Conservation (phyloP, 2,888 invertebrate genomes). For the Leucozona laternaria region DNA sequence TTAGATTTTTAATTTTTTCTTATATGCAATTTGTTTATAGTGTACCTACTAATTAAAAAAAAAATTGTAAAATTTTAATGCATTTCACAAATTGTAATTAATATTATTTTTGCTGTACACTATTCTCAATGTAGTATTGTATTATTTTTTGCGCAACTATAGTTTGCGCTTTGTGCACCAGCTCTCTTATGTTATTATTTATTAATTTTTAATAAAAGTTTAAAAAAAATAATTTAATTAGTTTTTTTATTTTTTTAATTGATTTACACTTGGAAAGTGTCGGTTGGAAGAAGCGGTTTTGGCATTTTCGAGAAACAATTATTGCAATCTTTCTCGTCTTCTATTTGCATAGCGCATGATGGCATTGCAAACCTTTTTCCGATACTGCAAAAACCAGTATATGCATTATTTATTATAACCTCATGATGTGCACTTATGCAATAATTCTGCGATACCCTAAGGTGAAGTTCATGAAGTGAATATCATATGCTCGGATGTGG, state of each 20-base stretch:
- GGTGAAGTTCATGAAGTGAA: slow-evolving; percentile 29
- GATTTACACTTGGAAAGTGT: neutral
- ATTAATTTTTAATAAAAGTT: slow-evolving; percentile 71
- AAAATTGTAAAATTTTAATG: slow-evolving; percentile 10
- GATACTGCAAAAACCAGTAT: neutral
- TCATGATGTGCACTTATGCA: neutral
- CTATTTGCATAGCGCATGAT: neutral
- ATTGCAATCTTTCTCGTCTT: no score
- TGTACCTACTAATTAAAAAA: slow-evolving; percentile 54
- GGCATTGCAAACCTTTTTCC: neutral
- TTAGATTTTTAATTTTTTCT: slow-evolving; percentile 37
- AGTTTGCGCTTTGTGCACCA: slow-evolving; percentile 66
- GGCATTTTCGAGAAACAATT: no score
- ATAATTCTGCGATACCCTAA: slow-evolving; percentile 1
- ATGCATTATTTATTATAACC: neutral
- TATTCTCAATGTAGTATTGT: slow-evolving; percentile 60
- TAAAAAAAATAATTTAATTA: slow-evolving; percentile 38
- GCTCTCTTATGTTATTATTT: slow-evolving; percentile 74
- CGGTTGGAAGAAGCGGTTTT: neutral
- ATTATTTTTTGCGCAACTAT: slow-evolving; percentile 61
- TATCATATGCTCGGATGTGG: slow-evolving; percentile 58
- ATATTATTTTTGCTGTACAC: slow-evolving; percentile 46
- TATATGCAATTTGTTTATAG: slow-evolving; percentile 46
- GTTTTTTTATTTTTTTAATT: slow-evolving; percentile 1
- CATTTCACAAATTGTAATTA: slow-evolving; percentile 41